Evolutionary conservation across 2,888 invertebrate species (phyloP).

Genomic region (Rhagophthalmus giganteus): DNA sequence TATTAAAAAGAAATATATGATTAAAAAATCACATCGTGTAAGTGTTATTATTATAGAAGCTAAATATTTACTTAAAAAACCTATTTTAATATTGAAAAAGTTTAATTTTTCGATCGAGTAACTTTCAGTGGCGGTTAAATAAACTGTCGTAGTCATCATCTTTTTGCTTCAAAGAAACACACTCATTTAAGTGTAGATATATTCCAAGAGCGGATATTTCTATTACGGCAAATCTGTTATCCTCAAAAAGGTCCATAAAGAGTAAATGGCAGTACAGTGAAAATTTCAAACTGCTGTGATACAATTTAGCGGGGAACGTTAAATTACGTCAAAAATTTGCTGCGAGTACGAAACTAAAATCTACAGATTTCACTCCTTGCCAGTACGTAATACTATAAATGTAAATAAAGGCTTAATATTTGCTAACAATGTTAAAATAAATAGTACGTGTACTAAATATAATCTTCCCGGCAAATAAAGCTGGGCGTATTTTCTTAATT

Average conservation of each 20-base stretch:
- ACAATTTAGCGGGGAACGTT: constrained; percentile 8
- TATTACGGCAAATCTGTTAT: constrained; percentile 13
- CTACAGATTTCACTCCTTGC: not conserved
- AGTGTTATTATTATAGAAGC: too few relatives aligned
- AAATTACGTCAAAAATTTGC: constrained; percentile 3
- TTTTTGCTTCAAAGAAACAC: constrained; percentile 1
- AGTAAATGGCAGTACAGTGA: constrained; percentile 8
- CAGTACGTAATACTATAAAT: not conserved
- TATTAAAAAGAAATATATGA: too few relatives aligned
- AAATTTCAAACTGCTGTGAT: constrained; percentile 5
- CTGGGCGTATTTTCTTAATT: not conserved
- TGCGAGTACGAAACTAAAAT: constrained; percentile 2
- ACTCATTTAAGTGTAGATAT: too few relatives aligned
- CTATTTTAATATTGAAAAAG: constrained; percentile 5
- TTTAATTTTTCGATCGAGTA: constrained; percentile 15
- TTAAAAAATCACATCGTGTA: too few relatives aligned
- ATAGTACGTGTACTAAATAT: not conserved
- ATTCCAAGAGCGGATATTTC: not conserved
- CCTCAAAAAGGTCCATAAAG: constrained; percentile 7
- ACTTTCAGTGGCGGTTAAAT: constrained; percentile 9
- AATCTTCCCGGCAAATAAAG: not conserved
- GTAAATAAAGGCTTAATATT: not conserved
- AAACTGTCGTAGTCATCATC: constrained; percentile 12
- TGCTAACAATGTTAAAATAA: constrained; percentile 1
- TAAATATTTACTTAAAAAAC: too few relatives aligned